phyloP scores from a whole-genome alignment of 2,888 invertebrate species.

The Mechanitis mazaeus region DNA sequence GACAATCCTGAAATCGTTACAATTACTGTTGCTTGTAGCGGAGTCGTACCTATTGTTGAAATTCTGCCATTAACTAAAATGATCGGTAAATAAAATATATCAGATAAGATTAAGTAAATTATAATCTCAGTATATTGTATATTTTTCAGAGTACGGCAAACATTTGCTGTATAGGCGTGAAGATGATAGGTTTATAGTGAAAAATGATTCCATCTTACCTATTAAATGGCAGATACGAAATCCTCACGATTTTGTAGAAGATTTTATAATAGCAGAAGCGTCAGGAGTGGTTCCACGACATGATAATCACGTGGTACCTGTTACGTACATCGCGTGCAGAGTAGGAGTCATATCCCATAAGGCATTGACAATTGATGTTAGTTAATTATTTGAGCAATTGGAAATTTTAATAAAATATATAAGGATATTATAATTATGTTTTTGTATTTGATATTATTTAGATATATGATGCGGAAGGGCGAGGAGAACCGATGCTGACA shows the following conservation, averaged over 20 bases:
- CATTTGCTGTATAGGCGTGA: slow-evolving; percentile 69
- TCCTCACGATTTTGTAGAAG: slow-evolving; percentile 53
- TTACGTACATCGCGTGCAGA: slow-evolving; percentile 68
- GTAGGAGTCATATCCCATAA: slow-evolving; percentile 59
- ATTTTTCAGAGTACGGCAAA: slow-evolving; percentile 69
- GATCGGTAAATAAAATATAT: slow-evolving; percentile 48
- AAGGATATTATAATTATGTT: not conserved
- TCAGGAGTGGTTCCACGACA: slow-evolving; percentile 61
- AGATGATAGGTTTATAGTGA: slow-evolving; percentile 67
- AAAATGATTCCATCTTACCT: slow-evolving; percentile 74
- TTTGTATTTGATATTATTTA: slow-evolving; percentile 34
- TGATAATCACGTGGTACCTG: slow-evolving; percentile 64
- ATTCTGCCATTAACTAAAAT: slow-evolving; percentile 58
- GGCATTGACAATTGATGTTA: slow-evolving; percentile 63
- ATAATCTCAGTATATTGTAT: not conserved
- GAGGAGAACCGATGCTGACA: slow-evolving; percentile 61
- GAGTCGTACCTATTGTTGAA: slow-evolving; percentile 71
- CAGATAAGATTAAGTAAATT: not conserved
- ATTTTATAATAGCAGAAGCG: slow-evolving; percentile 64
- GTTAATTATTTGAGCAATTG: slow-evolving; percentile 28
- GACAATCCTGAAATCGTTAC: slow-evolving; percentile 77
- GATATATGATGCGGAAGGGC: slow-evolving; percentile 63
- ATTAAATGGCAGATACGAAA: slow-evolving; percentile 75
- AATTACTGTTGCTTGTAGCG: slow-evolving; percentile 69
- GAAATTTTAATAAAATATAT: not conserved